phyloP scores from a whole-genome alignment of 2,113 vertebrate species.

The Panurus biarmicus region DNA sequence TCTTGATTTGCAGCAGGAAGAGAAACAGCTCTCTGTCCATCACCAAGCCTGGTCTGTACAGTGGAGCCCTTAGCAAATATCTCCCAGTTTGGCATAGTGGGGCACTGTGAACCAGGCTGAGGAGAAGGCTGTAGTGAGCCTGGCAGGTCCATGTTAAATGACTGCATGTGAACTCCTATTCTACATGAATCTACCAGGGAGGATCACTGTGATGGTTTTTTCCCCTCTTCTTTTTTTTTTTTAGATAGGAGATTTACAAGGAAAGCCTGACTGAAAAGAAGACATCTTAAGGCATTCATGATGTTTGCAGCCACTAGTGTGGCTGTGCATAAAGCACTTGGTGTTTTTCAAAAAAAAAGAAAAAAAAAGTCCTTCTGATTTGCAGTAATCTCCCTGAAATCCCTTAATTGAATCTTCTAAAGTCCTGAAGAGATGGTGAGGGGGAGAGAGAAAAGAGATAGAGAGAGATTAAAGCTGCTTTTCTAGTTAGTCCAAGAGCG shows the following conservation, averaged over 20 bases:
- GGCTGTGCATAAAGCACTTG: not conserved
- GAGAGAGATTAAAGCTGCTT: conserved; percentile 21
- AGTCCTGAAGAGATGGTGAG: conserved; percentile 19
- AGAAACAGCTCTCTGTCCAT: not conserved
- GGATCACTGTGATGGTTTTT: not conserved
- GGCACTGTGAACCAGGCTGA: not conserved
- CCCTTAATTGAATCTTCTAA: conserved; percentile 44
- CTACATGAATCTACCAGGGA: not conserved
- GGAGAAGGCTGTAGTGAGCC: not conserved
- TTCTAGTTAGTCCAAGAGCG: not conserved
- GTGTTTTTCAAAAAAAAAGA: not conserved
- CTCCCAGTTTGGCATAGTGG: not conserved
- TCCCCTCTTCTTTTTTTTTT: not conserved
- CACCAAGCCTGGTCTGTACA: not conserved
- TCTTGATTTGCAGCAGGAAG: not conserved
- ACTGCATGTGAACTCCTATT: not conserved
- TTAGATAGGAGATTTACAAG: not conserved
- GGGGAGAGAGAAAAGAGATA: conserved; percentile 10
- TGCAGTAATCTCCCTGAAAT: conserved; percentile 19
- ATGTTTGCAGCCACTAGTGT: not conserved
- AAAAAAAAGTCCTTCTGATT: not conserved
- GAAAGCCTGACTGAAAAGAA: not conserved
- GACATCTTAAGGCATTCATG: not conserved
- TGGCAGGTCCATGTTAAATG: not conserved
- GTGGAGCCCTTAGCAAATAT: not conserved